phyloP scores from a whole-genome alignment of 2,113 vertebrate species.

The Philantomba maxwellii region DNA sequence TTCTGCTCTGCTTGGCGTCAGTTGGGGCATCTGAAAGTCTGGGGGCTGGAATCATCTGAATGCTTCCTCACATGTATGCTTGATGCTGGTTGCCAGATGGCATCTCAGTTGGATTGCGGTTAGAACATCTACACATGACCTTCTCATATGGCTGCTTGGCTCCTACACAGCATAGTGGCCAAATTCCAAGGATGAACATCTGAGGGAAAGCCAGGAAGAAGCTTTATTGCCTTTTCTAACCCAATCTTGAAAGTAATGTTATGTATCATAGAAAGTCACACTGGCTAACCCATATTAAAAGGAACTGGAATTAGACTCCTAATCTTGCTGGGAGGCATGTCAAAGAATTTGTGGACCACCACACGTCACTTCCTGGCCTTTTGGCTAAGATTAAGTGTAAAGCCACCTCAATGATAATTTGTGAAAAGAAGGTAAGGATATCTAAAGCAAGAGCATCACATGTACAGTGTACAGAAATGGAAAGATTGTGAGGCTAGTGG shows the following conservation, averaged over 20 bases:
- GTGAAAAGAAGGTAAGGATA: background rate
- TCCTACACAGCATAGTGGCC: background rate
- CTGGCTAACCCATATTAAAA: background rate
- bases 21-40: background rate
- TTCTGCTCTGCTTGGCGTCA: background rate
- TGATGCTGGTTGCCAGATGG: slow-evolving; percentile 5
- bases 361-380: background rate
- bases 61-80: background rate
- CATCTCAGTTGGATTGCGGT: background rate
- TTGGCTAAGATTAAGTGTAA: background rate
- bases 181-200: background rate
- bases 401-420: background rate
- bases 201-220: background rate
- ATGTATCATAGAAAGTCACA: background rate
- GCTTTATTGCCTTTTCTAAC: background rate
- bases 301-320: background rate
- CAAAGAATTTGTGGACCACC: background rate
- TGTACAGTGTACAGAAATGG: background rate
- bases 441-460: background rate
- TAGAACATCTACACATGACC: background rate
- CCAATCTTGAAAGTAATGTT: background rate
- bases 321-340: background rate
- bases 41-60: background rate
- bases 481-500: background rate
- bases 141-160: slow-evolving; percentile 5